Base-by-base conservation (phyloP, 2,888 invertebrate genomes). In the Clunio marinus region DNA sequence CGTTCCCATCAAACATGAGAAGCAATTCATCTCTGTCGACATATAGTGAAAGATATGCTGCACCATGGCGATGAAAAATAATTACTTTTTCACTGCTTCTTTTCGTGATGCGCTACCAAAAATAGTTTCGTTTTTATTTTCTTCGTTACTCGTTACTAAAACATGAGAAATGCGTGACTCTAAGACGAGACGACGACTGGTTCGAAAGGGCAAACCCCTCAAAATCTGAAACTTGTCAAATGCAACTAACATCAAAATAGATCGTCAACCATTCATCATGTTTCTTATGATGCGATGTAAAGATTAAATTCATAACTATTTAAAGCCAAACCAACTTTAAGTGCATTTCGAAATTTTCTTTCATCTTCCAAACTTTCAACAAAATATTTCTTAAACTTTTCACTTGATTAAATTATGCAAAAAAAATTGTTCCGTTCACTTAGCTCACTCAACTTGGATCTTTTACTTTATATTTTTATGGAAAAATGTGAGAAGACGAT, bases 1-100 rank as follows among this genome's bases (percentile, higher is more conserved):
- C 15, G 15, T 41, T 51, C 51, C 17, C 51, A 51, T 17, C 51
- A 20, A 41, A 60, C 22, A 25, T 17, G n/a, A 60, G 46, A 63
- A 63, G 63, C 27, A 41, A 63, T 63, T 63, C 63, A 45, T 63
- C 63, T 63, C 46, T 46, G 63, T 63, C 63, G 22, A 8, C 15
- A 2, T 8, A 3, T 51, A 10, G 17, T 51, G 51, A 51, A 20
- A 51, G 17, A 51, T 51, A 22, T 17, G 17, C 8, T 51, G 51
- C 17, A 22, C 51, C 22, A 51, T 20, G 10, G 22, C 51, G 51
- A 51, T 51, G 41, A 41, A 41, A 41, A 41, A 41, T 41, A 41
- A 41, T 41, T 41, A 15, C 41, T 41, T 41, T 41, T 2, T 10
- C n/a, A n/a, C n/a, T n/a, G n/a, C n/a, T n/a, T n/a, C 41, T 41